Percentiles rank a stretch among this genome's conserved stretches.
These are phyloP conservation scores for Lasioglossum malachurum DNA, from an alignment of 2,888 invertebrate genomes.

Conservation along the genomic window DNA sequence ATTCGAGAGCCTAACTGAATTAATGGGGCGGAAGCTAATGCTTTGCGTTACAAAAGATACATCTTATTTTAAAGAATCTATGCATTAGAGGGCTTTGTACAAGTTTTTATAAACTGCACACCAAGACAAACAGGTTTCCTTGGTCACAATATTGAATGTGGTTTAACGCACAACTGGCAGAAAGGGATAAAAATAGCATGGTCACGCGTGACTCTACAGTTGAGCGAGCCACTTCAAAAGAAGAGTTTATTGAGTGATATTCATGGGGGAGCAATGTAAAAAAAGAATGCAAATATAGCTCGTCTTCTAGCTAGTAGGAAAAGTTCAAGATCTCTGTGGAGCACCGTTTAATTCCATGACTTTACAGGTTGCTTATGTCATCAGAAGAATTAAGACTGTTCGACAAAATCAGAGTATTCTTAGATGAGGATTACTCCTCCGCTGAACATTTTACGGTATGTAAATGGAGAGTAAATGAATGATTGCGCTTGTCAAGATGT, in stretches of 20 bases:
- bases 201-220: slow-evolving; percentile 72
- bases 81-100: neutral
- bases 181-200: slow-evolving; percentile 79
- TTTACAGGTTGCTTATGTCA: slow-evolving; percentile 89
- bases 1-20: slow-evolving; percentile 67
- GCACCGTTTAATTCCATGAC: slow-evolving; percentile 19
- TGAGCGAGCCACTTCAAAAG: slow-evolving; percentile 79
- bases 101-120: slow-evolving; percentile 41
- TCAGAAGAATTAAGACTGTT: slow-evolving; percentile 93
- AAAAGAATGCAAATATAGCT: slow-evolving; percentile 61
- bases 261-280: slow-evolving; percentile 64
- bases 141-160: slow-evolving; percentile 63
- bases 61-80: slow-evolving; percentile 8
- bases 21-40: slow-evolving; percentile 36
- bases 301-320: slow-evolving; percentile 35
- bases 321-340: slow-evolving; percentile 18
- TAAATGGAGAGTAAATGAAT: neutral
- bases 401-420: slow-evolving; percentile 93
- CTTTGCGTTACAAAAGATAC: neutral
- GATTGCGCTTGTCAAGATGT: neutral
- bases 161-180: slow-evolving; percentile 76
- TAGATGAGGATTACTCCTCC: slow-evolving; percentile 97
- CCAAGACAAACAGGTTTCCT: slow-evolving; percentile 55
- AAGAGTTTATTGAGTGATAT: slow-evolving; percentile 68
- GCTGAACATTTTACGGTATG: slow-evolving; percentile 97